These are phyloP conservation scores for Dicerorhinus sumatrensis DNA, from an alignment of 2,113 vertebrate species.

Conservation along the genomic window DNA sequence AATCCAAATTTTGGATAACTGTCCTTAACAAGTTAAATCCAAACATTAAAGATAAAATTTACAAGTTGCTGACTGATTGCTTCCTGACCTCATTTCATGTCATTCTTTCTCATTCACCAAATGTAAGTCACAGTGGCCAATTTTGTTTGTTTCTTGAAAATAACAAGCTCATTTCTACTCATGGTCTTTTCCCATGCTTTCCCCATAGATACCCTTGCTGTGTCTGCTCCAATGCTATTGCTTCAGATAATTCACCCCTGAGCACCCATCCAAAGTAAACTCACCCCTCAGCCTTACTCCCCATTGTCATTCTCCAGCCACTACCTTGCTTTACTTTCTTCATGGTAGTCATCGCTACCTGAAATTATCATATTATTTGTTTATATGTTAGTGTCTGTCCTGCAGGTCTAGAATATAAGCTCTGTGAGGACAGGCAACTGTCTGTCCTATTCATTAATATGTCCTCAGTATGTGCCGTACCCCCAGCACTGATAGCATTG, in stretches of 20 bases:
- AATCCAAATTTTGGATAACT: not conserved
- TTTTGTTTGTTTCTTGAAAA: not conserved
- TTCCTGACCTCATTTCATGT: not conserved
- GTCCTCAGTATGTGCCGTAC: not conserved
- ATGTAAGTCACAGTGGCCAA: not conserved
- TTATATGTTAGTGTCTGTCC: not conserved
- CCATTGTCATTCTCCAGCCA: not conserved
- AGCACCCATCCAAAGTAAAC: not conserved
- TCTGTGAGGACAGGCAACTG: rapidly evolving
- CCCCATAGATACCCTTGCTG: not conserved
- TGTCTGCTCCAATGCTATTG: not conserved
- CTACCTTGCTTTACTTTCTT: not conserved
- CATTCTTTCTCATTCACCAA: not conserved
- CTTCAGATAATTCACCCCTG: not conserved
- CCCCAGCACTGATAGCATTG: not conserved
- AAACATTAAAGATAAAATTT: not conserved
- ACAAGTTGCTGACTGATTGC: not conserved
- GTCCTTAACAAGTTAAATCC: not conserved
- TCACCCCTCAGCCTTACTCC: not conserved
- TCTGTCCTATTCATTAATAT: not conserved
- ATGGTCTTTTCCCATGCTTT: not conserved
- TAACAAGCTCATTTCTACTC: no score
- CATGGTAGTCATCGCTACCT: not conserved
- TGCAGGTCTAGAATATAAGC: not conserved
- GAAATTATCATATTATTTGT: not conserved